Evolutionary conservation across 2,797 vertebrate species (phyloP), one percentile per base, ranked within the genome.

Genomic region (Sebastes taczanowskii): DNA sequence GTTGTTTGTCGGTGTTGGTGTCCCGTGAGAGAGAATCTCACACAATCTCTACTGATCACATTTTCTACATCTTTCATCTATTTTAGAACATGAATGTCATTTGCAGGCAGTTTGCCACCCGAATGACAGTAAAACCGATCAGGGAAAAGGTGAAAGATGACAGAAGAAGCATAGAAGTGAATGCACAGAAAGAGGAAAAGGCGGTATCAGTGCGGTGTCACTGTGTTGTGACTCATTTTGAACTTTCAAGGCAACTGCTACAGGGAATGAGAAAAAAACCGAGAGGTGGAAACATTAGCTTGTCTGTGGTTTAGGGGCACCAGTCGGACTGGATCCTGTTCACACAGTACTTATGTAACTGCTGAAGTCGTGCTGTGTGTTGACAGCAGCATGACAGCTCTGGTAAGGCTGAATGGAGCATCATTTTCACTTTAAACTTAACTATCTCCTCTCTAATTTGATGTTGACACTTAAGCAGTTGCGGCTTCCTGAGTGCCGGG

Each of bases 281-380:
- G 18, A 75, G 52, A 78, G 59, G 65, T 52, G 63, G 59, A 87
- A 83, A 82, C 59, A 18, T 53, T 9, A 75, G 34, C 80, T 52
- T 13, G 72, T 32, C 20, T 2, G 8, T 56, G 29, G 58, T 75
- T 81, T 29, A n/a, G 60, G 68, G 80, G 53, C 86, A 87, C 91
- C 78, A 80, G 90, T 89, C 71, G 0, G 52, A 90, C 92, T n/a
- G 62, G 89, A 90, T 92, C 62, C 72, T 81, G 63, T 76, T 80
- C 65, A 86, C 74, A 88, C 69, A 52, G 56, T 29, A 20, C 60
- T 91, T 64, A 85, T 72, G 60, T 29, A 66, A 83, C 55, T 30
- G 7, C 55, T 56, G 22, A 46, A 46, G 65, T 27, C n/a, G 27
- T 9, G 42, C 27, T 63, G 34, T n/a, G 16, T 29, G 30, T 35